Evolutionary conservation across 2,113 vertebrate species (phyloP), one percentile per base, ranked within the genome.

Genomic region (Astatoreochromis straeleni): DNA sequence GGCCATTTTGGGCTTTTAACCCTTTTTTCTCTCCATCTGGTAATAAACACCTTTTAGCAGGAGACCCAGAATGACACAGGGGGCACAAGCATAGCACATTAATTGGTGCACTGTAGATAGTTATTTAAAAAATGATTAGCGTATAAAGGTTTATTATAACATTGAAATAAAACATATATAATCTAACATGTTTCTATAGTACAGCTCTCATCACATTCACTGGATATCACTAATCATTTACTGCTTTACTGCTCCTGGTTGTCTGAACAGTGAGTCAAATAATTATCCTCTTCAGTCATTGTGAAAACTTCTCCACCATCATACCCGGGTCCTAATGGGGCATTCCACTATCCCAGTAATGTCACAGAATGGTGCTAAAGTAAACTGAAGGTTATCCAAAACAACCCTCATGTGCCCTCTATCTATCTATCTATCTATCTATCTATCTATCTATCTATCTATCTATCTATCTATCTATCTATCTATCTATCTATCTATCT

Each of bases 1-100:
- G 88, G 94, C 95, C 95, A 96, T 96, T 95, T 95, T 95, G 94
- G 86, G 90, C 70, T 86, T 89, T 86, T 91, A 87, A 45, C 57
- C 38, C 60, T 19, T 49, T 70, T 57, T 60, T 70, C 53, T 60
- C 54, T 80, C 55, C 81, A 89, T 89, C 88, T 90, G 85, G 65
- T 86, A 21, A 82, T 85, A 80, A 29, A 53, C 60, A 80, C 45
- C 33, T 82, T 80, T 16, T 35, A 42, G 17, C 63, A 87, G 84
- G 51, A 84, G n/a, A 78, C 17, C 63, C 35, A 53, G 31, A 68
- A 19, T 73, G 35, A 33, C 45, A 42, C 51, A 57, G 55, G 73
- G 16, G 54, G 16, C 10, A 45, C 49, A 40, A 63, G 12, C 8
- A 65, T 58, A 19, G n/a, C 14, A 26, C 49, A 21, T 54, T 19